phyloP scores from a whole-genome alignment of 2,797 vertebrate genomes.

The Danio tinwini region DNA sequence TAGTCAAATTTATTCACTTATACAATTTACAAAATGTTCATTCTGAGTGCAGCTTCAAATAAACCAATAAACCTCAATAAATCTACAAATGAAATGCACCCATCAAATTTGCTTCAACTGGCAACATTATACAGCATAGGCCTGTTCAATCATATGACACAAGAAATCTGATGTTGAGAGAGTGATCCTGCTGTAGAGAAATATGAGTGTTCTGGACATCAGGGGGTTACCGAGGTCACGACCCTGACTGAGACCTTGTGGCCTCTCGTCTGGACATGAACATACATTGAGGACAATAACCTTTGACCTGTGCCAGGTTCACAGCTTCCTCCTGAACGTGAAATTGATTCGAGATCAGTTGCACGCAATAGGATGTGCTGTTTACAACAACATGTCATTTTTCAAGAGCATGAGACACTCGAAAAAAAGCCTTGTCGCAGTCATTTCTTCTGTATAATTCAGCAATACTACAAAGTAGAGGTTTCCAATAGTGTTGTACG shows the following conservation, averaged over 20 bases:
- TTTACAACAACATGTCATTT: slow-evolving; percentile 29
- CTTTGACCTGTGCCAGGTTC: slow-evolving; percentile 79
- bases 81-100: not conserved
- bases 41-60: not conserved
- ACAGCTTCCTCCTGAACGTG: slow-evolving; percentile 68
- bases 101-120: not conserved
- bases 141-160: slow-evolving; percentile 15
- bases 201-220: slow-evolving; percentile 56
- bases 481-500: not conserved
- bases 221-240: slow-evolving; percentile 74
- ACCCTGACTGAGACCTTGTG: slow-evolving; percentile 77
- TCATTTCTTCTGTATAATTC: not conserved
- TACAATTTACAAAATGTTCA: too few species aligned
- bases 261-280: slow-evolving; percentile 72
- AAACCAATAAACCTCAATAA: not conserved
- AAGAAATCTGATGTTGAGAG: slow-evolving; percentile 45
- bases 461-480: not conserved
- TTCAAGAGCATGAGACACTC: not conserved
- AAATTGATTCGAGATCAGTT: slow-evolving; percentile 39
- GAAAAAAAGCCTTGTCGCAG: not conserved
- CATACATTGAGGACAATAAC: slow-evolving; percentile 76
- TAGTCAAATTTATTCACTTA: too few species aligned
- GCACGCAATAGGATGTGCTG: not conserved
- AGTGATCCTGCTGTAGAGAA: not conserved
- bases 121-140: slow-evolving; percentile 25